Base-by-base conservation (phyloP, 2,797 vertebrate genomes). In the Cossypha dichroa region DNA sequence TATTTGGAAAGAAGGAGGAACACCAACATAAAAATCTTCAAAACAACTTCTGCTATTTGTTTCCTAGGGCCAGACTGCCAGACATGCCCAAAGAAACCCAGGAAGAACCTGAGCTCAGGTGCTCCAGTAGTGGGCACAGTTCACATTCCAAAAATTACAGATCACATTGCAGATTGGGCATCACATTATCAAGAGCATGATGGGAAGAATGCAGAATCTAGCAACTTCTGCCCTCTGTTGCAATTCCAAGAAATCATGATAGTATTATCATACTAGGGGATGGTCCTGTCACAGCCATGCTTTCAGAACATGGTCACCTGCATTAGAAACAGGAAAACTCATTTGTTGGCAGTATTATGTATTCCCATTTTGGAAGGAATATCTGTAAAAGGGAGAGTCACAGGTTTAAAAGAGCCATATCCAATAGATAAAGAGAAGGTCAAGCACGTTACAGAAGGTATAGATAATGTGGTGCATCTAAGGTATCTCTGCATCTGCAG, bases 1-100 rank as follows among this genome's bases (percentile, higher is more conserved):
- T 76, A 83, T 94, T 79, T 94, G 91, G 84, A 95, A 96, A 81
- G 76, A 79, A 75, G 54, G 49, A 80, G 5, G 17, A 92, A 58
- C 19, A 49, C 13, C 26, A 58, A 34, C 11, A 83, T n/a, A 88
- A 67, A 78, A 62, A 60, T 40, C 62, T 72, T 88, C n/a, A 63
- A 69, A 93, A 90, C 43, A 92, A 55, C 31, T 54, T 55, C 66
- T 88, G 75, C 76, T 85, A 88, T 93, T 82, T 95, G 29, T 92
- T 88, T 94, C 91, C 77, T 49, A 67, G 54, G 87, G 95, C 41
- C 52, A 76, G 54, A 62, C 70, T 93, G 17, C 26, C 33, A 67
- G 86, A 79, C 20, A 33, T 51, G 51, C 36, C 51, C 10, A 23
- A 49, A 73, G 67, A 64, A 91, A 36, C 63, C 67, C 58, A n/a